phyloP scores from a whole-genome alignment of 1,140 invertebrate species.

The Conus betulinus region DNA sequence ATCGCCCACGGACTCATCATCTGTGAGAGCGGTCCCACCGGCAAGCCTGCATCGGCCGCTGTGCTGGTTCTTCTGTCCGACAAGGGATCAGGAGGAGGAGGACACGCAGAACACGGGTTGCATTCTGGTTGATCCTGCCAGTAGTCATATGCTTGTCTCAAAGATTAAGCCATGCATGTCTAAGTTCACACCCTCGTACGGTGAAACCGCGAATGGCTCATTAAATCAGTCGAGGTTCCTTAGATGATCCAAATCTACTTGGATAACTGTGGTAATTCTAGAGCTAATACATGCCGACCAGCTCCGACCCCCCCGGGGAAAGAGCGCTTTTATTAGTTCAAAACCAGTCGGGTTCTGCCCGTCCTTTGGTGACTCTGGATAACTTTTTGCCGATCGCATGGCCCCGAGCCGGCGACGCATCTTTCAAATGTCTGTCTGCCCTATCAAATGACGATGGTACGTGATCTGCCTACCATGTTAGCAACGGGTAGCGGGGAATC shows the following conservation, averaged over 20 bases:
- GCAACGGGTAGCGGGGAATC: no score
- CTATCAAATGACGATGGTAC: no score
- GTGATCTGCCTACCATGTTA: no score
- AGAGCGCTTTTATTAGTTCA: conserved; percentile 80
- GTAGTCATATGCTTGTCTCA: conserved; percentile 80
- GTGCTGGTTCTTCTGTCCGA: no score
- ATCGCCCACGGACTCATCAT: no score
- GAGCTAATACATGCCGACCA: conserved; percentile 77
- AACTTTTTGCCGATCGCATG: conserved; percentile 80
- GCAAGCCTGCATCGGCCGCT: no score
- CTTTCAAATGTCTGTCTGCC: conserved; percentile 87
- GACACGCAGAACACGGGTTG: no score
- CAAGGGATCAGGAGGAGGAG: no score
- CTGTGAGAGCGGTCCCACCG: no score
- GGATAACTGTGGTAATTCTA: conserved; percentile 93
- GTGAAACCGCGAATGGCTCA: conserved; percentile 89
- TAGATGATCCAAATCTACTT: conserved; percentile 82
- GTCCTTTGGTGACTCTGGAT: conserved; percentile 84
- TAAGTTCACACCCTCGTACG: conserved; percentile 81
- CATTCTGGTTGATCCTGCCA: conserved; percentile 78
- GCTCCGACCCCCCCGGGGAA: conserved; percentile 73
- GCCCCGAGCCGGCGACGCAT: conserved; percentile 76
- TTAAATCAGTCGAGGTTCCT: conserved; percentile 85
- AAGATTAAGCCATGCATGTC: conserved; percentile 81
- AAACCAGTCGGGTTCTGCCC: conserved; percentile 76